Base-by-base conservation (phyloP, 2,888 invertebrate species). In the Drosophila monieri region DNA sequence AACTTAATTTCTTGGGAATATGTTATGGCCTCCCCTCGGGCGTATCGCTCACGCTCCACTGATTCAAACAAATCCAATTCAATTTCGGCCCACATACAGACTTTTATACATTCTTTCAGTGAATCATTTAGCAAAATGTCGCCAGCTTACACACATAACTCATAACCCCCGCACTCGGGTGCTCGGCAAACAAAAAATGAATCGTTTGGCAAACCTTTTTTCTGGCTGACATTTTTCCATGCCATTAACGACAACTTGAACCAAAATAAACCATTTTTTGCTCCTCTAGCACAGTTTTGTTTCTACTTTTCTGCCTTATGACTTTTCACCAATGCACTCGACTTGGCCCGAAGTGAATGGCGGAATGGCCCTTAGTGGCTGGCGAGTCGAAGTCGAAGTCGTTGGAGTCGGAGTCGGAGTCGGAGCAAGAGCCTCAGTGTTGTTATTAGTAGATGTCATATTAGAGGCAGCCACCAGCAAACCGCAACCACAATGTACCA, bases 261-360 rank as follows among this genome's bases (percentile, higher is more conserved):
- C 49, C 57, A 59, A 64, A 70, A 49, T 58, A 71, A 76, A 74
- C 78, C 54, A 75, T 70, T 65, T 75, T 80, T 72, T 60, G 44
- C 39, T 48, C 49, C 48, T 23, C 43, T 58, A 46, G 44, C 57
- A 46, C 47, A 44, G 56, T 62, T 44, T 56, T 78, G 37, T 35
- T 51, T 32, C 44, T 18, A 49, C 51, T 52, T 51, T 57, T 61
- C 60, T 60, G 62, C 77, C 81, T 74, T 79, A 77, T 85, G 81
- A 81, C 81, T 81, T 81, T 85, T 81, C 80, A 81, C 86, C 86
- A 80, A 77, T 81, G 85, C 85, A 85, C 80, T 81, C 83, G 79
- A 73, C 74, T 74, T 83, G 75, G 59, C 78, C 74, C 65, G 69
- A 59, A 81, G 81, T 81, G 81, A 81, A 81, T 77, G 80, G 85